Conservation (phyloP, 1,140 invertebrate species). For the Papilio xuthus region DNA sequence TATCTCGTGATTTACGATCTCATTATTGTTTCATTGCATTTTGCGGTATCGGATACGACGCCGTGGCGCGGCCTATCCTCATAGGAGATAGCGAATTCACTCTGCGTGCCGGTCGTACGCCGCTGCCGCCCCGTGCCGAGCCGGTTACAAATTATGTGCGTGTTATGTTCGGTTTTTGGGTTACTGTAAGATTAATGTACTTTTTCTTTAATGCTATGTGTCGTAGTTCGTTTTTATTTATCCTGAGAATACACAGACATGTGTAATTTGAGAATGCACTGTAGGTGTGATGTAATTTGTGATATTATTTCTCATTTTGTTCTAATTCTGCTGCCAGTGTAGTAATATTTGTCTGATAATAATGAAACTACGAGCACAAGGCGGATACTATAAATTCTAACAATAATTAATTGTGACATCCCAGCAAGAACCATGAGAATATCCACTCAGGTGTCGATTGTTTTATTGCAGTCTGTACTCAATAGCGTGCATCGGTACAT, state of each 20-base stretch:
- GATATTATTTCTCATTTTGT: neutral
- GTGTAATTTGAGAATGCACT: neutral
- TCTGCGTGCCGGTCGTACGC: slow-evolving; percentile 19
- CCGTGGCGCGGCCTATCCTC: slow-evolving; percentile 19
- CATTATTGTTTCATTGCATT: slow-evolving; percentile 40
- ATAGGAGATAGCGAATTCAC: slow-evolving; percentile 20
- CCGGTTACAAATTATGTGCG: slow-evolving; percentile 34
- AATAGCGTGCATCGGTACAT: slow-evolving; percentile 57
- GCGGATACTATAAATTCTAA: neutral
- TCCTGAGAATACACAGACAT: neutral
- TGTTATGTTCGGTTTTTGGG: slow-evolving; percentile 21
- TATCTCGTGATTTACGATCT: slow-evolving; percentile 40
- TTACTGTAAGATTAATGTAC: slow-evolving; percentile 27
- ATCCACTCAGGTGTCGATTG: neutral
- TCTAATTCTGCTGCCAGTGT: neutral
- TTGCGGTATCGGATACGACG: slow-evolving; percentile 30
- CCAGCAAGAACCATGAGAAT: neutral
- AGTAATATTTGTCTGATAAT: too few species aligned
- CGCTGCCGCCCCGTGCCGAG: neutral
- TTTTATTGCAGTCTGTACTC: slow-evolving; percentile 45
- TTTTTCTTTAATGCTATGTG: slow-evolving; percentile 28
- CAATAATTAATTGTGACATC: neutral
- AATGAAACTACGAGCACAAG: neutral
- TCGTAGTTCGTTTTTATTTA: slow-evolving; percentile 23
- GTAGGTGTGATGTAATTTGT: neutral